These are phyloP conservation scores for Drosophila subsilvestris DNA, from an alignment of 2,888 invertebrate genomes.

Conservation along the genomic window DNA sequence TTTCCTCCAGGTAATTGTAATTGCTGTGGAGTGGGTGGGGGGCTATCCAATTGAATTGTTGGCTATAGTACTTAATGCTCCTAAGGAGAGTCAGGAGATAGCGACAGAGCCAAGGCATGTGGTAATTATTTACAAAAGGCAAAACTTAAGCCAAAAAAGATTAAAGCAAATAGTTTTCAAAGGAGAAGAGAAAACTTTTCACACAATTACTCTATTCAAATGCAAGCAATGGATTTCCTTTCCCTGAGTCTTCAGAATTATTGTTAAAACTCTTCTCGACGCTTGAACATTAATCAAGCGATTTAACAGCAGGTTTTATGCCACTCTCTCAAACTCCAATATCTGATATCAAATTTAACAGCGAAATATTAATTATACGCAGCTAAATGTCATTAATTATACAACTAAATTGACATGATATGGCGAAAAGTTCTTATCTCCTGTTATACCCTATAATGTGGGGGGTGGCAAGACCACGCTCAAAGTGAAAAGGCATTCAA, in stretches of 20 bases:
- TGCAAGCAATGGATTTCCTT: background rate
- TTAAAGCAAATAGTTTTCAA: background rate
- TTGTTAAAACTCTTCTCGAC: background rate
- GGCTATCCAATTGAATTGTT: slow-evolving; percentile 1
- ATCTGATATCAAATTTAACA: background rate
- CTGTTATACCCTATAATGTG: background rate
- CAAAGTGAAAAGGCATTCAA: slow-evolving; percentile 1
- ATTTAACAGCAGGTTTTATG: background rate
- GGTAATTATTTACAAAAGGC: background rate
- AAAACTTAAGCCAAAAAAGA: background rate
- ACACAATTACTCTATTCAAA: background rate
- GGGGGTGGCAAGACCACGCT: background rate
- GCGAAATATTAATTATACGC: background rate
- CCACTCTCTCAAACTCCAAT: background rate
- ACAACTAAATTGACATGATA: background rate
- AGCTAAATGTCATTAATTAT: background rate
- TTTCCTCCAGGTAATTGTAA: slow-evolving; percentile 20
- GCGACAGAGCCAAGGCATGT: background rate
- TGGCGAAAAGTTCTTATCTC: background rate
- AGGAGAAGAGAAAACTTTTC: background rate
- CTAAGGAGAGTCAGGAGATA: slow-evolving; percentile 16
- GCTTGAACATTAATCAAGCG: background rate
- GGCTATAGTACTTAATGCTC: background rate
- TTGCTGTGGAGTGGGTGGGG: slow-evolving; percentile 3
- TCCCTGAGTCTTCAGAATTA: background rate